phyloP scores from a whole-genome alignment of 2,113 vertebrate species.

The Cinclus mexicanus region DNA sequence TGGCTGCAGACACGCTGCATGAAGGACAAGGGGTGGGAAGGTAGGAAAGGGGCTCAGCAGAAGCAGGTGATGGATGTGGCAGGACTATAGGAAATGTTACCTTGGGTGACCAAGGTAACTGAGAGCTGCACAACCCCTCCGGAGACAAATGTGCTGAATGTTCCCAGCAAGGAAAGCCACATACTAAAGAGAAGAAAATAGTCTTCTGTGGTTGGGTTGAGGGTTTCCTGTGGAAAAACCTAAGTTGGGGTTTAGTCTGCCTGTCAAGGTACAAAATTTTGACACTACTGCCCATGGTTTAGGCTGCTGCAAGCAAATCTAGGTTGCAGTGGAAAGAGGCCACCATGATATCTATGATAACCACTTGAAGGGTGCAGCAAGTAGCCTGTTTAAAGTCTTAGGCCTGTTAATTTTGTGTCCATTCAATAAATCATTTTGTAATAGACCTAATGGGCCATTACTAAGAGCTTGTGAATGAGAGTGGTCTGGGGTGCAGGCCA shows the following conservation, averaged over 20 bases:
- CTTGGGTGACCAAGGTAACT: neutral
- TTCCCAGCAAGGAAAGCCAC: neutral
- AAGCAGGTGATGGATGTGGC: neutral
- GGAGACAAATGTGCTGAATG: neutral
- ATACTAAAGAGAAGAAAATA: neutral
- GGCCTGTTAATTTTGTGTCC: neutral
- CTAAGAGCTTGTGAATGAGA: fast-evolving
- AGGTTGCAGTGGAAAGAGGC: neutral
- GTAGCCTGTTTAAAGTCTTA: neutral
- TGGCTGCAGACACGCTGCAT: neutral
- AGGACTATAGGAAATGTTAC: neutral
- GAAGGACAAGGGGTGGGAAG: neutral
- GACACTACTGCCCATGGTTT: neutral
- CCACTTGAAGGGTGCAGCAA: neutral
- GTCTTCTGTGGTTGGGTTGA: neutral
- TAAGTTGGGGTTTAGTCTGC: neutral
- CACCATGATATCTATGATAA: neutral
- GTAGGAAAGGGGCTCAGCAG: neutral
- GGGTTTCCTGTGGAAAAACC: neutral
- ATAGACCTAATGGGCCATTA: neutral
- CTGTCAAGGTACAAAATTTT: neutral
- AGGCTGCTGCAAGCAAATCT: neutral
- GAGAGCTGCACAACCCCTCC: neutral
- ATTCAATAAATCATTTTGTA: neutral
- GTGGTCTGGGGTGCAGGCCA: neutral